phyloP scores from a whole-genome alignment of 1,140 invertebrate species.

The Ceratosolen solmsi region DNA sequence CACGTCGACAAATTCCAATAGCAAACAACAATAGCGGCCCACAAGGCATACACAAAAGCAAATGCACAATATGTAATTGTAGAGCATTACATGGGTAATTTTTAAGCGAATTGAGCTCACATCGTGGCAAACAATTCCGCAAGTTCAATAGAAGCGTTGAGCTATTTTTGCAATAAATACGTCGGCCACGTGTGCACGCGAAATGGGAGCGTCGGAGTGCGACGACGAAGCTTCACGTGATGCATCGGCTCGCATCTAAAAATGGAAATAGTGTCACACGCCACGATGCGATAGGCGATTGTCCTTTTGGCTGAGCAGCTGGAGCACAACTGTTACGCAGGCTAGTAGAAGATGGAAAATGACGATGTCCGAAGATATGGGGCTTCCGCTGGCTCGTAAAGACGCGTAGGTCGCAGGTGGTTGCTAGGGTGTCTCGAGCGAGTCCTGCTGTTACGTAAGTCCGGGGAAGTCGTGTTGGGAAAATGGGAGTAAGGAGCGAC shows the following conservation, averaged over 20 bases:
- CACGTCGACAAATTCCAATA: no score
- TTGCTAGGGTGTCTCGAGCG: neutral
- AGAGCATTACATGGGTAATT: no score
- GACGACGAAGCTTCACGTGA: neutral
- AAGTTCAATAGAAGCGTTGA: neutral
- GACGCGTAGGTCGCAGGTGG: conserved; percentile 30
- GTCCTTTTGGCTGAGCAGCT: neutral
- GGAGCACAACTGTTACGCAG: neutral
- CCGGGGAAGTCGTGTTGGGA: neutral
- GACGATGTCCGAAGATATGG: neutral
- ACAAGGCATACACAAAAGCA: no score
- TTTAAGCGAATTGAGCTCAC: no score
- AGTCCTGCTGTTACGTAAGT: neutral
- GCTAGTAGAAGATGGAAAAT: neutral
- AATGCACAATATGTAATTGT: no score
- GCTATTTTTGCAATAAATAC: conserved; percentile 10
- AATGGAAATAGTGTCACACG: conserved; percentile 66
- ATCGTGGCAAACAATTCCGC: no score
- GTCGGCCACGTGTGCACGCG: neutral
- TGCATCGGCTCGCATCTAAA: conserved; percentile 57
- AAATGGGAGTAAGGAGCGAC: neutral
- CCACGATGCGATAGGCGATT: neutral
- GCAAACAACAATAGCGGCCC: no score
- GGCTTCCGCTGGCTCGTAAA: neutral
- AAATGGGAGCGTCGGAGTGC: neutral